These are phyloP conservation scores for Epirrhoe tristata DNA, from an alignment of 2,888 invertebrate genomes.

Conservation along the genomic window DNA sequence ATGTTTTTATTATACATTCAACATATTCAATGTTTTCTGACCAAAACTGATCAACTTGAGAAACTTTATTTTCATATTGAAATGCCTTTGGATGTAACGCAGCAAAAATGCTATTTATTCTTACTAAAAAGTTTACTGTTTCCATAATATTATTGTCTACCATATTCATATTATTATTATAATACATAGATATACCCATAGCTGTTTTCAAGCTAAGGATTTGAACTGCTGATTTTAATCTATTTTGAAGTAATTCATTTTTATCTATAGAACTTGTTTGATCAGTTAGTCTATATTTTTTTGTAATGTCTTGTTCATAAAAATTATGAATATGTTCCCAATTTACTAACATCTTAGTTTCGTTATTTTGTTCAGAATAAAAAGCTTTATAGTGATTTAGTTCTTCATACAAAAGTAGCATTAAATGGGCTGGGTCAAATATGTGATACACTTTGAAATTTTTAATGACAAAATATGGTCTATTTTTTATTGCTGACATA, in stretches of 20 bases:
- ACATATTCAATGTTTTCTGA: background rate
- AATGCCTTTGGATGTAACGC: slow-evolving; percentile 10
- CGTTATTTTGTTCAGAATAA: background rate
- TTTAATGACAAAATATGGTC: background rate
- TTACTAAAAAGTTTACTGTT: slow-evolving; percentile 15
- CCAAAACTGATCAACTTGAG: background rate
- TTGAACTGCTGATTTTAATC: slow-evolving; percentile 24
- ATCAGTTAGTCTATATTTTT: slow-evolving; percentile 9
- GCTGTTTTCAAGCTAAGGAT: slow-evolving; percentile 18
- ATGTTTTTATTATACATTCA: background rate
- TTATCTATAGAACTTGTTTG: slow-evolving; percentile 3
- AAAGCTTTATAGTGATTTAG: slow-evolving; percentile 5
- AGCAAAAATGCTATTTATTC: slow-evolving; percentile 9
- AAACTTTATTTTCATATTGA: background rate
- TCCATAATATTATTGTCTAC: background rate
- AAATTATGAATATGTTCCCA: slow-evolving; percentile 15
- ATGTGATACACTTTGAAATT: slow-evolving; percentile 9
- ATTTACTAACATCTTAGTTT: background rate
- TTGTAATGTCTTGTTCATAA: slow-evolving; percentile 6
- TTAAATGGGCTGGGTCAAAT: slow-evolving; percentile 21
- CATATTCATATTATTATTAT: slow-evolving; percentile 15
- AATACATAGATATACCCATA: slow-evolving; percentile 13
- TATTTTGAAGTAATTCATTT: slow-evolving; percentile 11
- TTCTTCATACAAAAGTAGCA: slow-evolving; percentile 20
- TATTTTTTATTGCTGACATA: background rate